Evolutionary conservation across 2,888 invertebrate species (phyloP), one percentile per base, ranked within the genome.

Genomic region (Helicoverpa assulta): DNA sequence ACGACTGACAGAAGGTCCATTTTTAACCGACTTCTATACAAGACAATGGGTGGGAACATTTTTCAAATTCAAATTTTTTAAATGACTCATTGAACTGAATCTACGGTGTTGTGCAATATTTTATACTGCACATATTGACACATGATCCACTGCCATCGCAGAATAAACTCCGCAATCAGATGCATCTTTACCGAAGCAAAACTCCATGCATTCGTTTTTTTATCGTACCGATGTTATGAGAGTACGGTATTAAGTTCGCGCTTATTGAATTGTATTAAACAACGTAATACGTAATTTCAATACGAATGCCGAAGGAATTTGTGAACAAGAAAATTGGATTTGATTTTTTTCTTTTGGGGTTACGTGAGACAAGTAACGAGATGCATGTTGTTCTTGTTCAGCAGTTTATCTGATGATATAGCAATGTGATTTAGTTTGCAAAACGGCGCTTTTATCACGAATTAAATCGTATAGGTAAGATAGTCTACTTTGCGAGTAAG

Each of bases 251-350:
- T 76, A 70, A 57, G 73, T 71, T 61, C 40, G 40, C 54, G 77
- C 73, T 70, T 83, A 76, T 80, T 68, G 77, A 77, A 77, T 80
- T 80, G 60, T 83, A 71, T 77, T 66, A 80, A 80, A 73, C 65
- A 74, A 72, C 62, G 74, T 74, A 59, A 79, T 67, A 79, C 59
- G 59, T 67, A 63, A 80, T 77, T 80, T 80, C 80, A 70, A 75
- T 80, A 76, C 59, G 59, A 69, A 77, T 80, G 59, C 43, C 60
- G 18, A 7, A 56, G 59, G 76, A 77, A 76, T 76, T 73, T 70
- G 80, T 74, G 75, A 74, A 68, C 51, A 76, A 68, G 80, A 61
- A 80, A 76, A 76, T 79, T 64, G 61, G 64, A 75, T 77, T 74
- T 66, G 65, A 76, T 80, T 26, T 76, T 76, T 76, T 79, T 69